These are phyloP conservation scores for Lottia scabra DNA, from an alignment of 2,888 invertebrate species.

Conservation along the genomic window DNA sequence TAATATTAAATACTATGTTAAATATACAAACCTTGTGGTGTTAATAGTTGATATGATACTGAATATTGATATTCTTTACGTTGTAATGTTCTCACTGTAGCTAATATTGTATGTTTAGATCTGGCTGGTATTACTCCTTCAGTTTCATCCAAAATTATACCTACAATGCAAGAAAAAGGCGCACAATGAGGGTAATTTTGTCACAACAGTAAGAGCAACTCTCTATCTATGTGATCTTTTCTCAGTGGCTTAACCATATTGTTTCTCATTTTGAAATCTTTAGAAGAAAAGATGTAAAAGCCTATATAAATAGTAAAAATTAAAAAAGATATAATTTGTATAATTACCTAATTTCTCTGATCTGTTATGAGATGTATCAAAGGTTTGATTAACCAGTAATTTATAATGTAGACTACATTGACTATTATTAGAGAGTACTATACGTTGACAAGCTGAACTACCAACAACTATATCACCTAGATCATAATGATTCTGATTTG, in stretches of 20 bases:
- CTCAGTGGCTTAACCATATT: no score
- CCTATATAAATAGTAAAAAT: no score
- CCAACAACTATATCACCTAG: constrained; percentile 67
- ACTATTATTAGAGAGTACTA: constrained; percentile 63
- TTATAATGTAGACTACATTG: constrained; percentile 63
- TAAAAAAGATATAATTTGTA: background rate
- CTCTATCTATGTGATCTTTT: no score
- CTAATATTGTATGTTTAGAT: constrained; percentile 56
- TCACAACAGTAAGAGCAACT: background rate
- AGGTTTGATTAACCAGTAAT: constrained; percentile 56
- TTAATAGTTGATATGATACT: constrained; percentile 62
- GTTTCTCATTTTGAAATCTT: no score
- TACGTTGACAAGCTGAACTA: constrained; percentile 49
- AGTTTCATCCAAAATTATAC: constrained; percentile 52
- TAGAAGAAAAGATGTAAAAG: no score
- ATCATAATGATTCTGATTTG: constrained; percentile 60
- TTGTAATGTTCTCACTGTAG: constrained; percentile 54
- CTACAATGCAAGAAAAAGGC: constrained; percentile 33
- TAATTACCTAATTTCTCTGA: constrained; percentile 48
- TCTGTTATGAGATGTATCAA: constrained; percentile 51
- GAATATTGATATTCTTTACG: constrained; percentile 64
- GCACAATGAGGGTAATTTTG: background rate
- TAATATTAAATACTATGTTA: background rate
- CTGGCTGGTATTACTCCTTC: constrained; percentile 61
- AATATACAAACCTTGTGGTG: constrained; percentile 54